Evolutionary conservation across 2,113 vertebrate species (phyloP), one percentile per base, ranked within the genome.

Genomic region (Ceyx cyanopectus): DNA sequence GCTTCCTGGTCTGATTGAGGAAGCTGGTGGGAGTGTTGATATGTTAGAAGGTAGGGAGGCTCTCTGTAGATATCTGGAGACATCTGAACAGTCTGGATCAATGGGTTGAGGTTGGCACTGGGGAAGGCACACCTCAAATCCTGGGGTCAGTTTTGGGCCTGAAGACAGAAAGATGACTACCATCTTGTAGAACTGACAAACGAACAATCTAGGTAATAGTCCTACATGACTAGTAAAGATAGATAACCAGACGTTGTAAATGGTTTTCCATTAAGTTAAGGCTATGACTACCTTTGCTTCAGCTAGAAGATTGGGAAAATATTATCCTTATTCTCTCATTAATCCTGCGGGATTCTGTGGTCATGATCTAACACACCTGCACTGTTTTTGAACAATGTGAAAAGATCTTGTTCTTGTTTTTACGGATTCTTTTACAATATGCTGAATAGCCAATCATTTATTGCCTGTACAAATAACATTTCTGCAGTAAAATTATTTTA

Each of bases 151-250:
- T 16, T 54, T 45, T 45, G 45, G 18, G 45, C 18, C 45, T 45
- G 37, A 37, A 37, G 10, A 3, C 6, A 7, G 3, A 1, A 1
- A 53, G 48, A 9, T 12, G 22, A 30, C 8, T 2, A 60, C 27
- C 3, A 1, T 46, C 18, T 87, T 61, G 16, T 9, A 62, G 37
- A 87, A 48, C 48, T 15, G 45, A 30, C 5, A 54, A 73, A 18
- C 9, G 37, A 54, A n/a, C 2, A 22, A 23, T 40, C 14, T 8
- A 18, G 9, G 7, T 40, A 10, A 9, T 23, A 45, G 10, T 53
- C 57, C 61, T 53, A n/a, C 7, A 11, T 9, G 12, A 34, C 34
- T 15, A n/a, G 5, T n/a, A 62, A 66, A 10, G 12, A 26, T 10
- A 41, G 22, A 7, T 61, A 61, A 32, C 6, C 9, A 60, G 62